Conservation (phyloP, 2,888 invertebrate species). For the Agonopterix arenella region DNA sequence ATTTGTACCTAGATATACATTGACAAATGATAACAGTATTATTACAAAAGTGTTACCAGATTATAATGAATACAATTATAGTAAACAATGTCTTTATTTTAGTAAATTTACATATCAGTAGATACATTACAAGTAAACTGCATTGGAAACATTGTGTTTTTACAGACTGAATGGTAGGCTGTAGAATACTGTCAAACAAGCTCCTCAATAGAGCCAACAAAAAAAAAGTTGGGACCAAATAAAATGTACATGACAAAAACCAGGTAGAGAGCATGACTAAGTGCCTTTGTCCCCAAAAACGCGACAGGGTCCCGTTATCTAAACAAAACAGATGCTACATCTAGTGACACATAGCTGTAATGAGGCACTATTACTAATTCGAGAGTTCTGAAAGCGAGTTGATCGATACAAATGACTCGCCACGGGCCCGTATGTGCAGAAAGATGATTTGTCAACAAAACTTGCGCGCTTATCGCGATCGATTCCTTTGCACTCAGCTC, state of each 20-base stretch:
- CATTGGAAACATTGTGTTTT: too few species aligned
- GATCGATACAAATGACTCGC: conserved; percentile 59
- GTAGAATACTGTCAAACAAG: too few species aligned
- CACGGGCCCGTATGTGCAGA: conserved; percentile 34
- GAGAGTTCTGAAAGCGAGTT: conserved; percentile 36
- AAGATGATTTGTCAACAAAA: conserved; percentile 35
- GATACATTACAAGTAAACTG: too few species aligned
- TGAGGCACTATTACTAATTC: conserved; percentile 35
- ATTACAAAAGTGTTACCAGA: too few species aligned
- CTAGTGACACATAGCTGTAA: conserved; percentile 54
- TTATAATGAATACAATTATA: too few species aligned
- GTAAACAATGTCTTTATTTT: too few species aligned
- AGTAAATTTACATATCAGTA: too few species aligned
- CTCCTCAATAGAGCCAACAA: background rate
- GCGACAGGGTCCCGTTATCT: conserved; percentile 63
- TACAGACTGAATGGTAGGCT: too few species aligned
- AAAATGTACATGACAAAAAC: conserved; percentile 50
- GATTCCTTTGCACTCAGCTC: conserved; percentile 8
- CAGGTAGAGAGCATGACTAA: conserved; percentile 62
- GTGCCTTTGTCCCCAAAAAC: conserved; percentile 65
- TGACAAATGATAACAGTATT: too few species aligned
- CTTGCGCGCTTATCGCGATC: conserved; percentile 23
- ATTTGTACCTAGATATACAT: too few species aligned
- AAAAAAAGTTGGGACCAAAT: conserved; percentile 20
- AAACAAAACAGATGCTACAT: conserved; percentile 59